Percentiles rank a stretch among this genome's conserved stretches.
phyloP scores from a whole-genome alignment of 2,113 vertebrate genomes.

The Mandrillus leucophaeus region DNA sequence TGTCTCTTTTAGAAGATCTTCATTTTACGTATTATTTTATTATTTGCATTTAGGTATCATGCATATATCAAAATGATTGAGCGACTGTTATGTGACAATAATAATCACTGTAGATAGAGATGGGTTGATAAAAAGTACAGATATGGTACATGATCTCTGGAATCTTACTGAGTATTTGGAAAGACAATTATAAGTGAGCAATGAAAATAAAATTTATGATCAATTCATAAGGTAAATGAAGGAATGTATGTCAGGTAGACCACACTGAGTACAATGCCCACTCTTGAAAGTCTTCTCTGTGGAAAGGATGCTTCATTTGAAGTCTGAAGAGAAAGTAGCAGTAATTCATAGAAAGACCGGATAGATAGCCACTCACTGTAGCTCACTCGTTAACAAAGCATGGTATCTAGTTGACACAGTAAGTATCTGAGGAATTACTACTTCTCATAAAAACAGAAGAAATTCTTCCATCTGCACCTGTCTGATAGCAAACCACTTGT shows the following conservation, averaged over 20 bases:
- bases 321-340: neutral
- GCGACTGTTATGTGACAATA: no score
- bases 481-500: neutral
- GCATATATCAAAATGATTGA: neutral
- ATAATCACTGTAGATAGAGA: neutral
- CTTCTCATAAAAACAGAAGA: neutral
- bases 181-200: neutral
- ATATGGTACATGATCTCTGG: neutral
- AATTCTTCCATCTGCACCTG: neutral
- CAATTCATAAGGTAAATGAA: neutral
- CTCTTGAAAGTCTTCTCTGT: neutral
- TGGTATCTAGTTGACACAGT: neutral
- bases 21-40: neutral
- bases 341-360: neutral
- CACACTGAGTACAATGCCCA: neutral
- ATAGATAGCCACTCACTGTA: neutral
- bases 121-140: neutral
- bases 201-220: neutral
- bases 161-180: neutral
- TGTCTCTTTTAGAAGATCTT: neutral
- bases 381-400: neutral
- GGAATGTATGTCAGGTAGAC: neutral
- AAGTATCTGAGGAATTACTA: neutral
- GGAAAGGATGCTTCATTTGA: neutral
- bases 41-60: neutral